Conservation (phyloP, 1,140 invertebrate genomes). For the Tetramorium alpestre region DNA sequence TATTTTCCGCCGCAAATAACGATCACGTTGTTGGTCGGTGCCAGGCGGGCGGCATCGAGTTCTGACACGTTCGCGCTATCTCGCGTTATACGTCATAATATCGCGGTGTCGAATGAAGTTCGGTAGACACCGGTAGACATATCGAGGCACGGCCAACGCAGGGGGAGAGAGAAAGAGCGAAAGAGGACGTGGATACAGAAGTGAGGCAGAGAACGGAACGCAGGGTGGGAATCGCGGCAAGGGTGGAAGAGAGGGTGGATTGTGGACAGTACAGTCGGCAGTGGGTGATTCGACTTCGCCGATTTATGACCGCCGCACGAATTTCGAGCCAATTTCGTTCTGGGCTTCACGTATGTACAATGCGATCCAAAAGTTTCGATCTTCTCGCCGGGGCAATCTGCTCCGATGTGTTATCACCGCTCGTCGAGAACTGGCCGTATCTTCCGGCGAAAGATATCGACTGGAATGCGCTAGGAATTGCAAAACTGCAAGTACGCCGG, state of each 20-base stretch:
- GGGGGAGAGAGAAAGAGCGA: conserved; percentile 57
- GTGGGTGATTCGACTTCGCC: conserved; percentile 60
- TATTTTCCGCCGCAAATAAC: conserved; percentile 76
- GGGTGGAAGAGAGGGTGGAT: conserved; percentile 53
- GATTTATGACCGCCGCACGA: conserved; percentile 64
- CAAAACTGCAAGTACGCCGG: neutral
- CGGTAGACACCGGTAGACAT: conserved; percentile 46
- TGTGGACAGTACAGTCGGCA: conserved; percentile 63
- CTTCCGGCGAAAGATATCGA: neutral
- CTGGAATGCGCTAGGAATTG: neutral
- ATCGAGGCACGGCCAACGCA: conserved; percentile 29
- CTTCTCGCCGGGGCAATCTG: neutral
- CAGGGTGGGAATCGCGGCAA: neutral
- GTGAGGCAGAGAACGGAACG: neutral
- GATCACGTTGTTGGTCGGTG: conserved; percentile 56
- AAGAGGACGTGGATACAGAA: neutral
- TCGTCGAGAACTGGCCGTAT: neutral
- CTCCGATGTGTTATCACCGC: neutral
- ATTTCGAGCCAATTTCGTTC: conserved; percentile 64
- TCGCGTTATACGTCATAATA: conserved; percentile 78
- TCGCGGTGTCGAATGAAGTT: conserved; percentile 75
- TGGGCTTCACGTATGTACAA: conserved; percentile 35
- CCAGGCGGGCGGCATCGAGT: conserved; percentile 40
- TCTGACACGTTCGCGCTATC: conserved; percentile 71
- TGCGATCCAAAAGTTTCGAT: conserved; percentile 37